Conservation (phyloP, 1,140 invertebrate species). For the Anoplolepis gracilipes region DNA sequence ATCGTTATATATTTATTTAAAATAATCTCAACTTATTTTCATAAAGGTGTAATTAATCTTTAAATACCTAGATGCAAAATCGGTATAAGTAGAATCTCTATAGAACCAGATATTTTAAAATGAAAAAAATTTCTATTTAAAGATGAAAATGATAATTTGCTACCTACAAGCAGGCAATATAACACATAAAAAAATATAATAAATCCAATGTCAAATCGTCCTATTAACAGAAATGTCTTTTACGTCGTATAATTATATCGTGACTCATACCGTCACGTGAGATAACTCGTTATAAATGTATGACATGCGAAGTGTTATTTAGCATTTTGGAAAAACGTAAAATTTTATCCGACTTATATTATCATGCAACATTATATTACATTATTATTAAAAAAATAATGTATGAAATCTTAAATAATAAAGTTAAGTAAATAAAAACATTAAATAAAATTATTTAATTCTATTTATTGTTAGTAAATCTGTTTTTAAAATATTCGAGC, state of each 20-base stretch:
- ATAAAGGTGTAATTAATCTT: not conserved
- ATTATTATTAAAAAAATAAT: not conserved
- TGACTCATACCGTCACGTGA: constrained; percentile 47
- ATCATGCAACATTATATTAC: not conserved
- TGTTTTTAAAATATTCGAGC: not conserved
- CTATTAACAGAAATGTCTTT: constrained; percentile 25
- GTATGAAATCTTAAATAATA: not conserved
- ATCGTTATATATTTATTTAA: not conserved
- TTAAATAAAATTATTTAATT: not conserved
- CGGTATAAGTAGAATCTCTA: too few relatives aligned
- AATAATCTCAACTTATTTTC: not conserved
- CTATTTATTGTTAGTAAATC: not conserved
- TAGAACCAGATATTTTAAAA: not conserved
- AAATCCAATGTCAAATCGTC: constrained; percentile 38
- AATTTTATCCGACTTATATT: not conserved
- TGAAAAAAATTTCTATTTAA: not conserved
- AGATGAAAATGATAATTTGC: constrained; percentile 2
- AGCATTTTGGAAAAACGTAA: constrained; percentile 22
- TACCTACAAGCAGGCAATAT: not conserved
- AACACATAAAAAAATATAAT: not conserved
- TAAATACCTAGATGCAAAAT: not conserved
- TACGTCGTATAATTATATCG: constrained; percentile 12
- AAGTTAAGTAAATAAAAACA: not conserved
- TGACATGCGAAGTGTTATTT: constrained; percentile 22
- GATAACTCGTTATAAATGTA: constrained; percentile 44